phyloP scores from a whole-genome alignment of 2,113 vertebrate species.

The Callopanchax toddi region DNA sequence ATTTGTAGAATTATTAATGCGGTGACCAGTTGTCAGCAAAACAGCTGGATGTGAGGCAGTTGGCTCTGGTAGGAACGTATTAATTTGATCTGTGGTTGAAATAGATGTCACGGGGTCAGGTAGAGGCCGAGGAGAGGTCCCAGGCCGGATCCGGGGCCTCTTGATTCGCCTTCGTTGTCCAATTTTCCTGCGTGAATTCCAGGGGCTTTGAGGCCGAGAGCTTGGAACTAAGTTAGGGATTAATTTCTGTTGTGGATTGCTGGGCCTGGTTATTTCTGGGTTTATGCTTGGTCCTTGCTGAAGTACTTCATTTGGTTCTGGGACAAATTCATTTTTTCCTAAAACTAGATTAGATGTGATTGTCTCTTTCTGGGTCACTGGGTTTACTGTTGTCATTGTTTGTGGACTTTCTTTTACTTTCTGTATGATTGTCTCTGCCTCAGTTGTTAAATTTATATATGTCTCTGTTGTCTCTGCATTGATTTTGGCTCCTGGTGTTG shows the following conservation, averaged over 20 bases:
- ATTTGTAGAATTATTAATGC: constrained; percentile 23
- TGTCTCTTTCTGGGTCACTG: constrained; percentile 22
- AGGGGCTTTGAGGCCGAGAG: constrained; percentile 61
- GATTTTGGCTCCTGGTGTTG: constrained; percentile 12
- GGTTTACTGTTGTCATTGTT: constrained; percentile 21
- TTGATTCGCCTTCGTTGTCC: constrained; percentile 80
- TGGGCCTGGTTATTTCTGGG: constrained; percentile 22
- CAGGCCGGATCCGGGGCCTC: constrained; percentile 67
- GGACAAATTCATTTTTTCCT: constrained; percentile 53
- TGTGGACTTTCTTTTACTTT: constrained; percentile 14
- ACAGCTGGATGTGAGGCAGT: constrained; percentile 29
- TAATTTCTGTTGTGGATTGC: constrained; percentile 9
- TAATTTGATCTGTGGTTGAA: constrained; percentile 12
- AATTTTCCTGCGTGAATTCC: constrained; percentile 77
- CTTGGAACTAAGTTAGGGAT: constrained; percentile 44
- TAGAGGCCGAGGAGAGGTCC: constrained; percentile 43
- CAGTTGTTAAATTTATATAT: constrained; percentile 9
- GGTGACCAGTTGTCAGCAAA: constrained; percentile 10
- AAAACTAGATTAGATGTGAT: constrained; percentile 31
- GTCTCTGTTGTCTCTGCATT: constrained; percentile 38
- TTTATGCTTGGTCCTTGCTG: constrained; percentile 22
- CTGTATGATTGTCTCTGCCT: constrained; percentile 11
- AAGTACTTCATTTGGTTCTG: constrained; percentile 21
- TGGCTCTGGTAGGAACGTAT: constrained; percentile 7
- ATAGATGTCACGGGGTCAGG: constrained; percentile 41